Conservation (phyloP, 2,113 vertebrate species). For the Channa maculata region DNA sequence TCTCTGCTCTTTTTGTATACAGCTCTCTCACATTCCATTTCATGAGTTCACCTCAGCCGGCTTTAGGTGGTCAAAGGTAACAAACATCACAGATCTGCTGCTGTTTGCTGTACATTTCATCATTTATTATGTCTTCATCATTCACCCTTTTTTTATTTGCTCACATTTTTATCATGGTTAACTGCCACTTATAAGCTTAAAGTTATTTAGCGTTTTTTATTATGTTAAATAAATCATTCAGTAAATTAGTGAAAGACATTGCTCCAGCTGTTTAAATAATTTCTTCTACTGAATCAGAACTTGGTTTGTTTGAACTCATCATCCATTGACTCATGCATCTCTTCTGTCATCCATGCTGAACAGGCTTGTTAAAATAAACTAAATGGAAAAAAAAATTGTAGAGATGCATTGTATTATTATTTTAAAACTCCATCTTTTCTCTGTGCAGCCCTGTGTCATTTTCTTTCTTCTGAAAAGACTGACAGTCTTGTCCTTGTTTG, state of each 20-base stretch:
- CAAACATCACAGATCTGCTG: slow-evolving; percentile 27
- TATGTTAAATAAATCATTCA: not conserved
- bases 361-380: not conserved
- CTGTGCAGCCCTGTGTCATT: too few species aligned
- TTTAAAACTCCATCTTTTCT: too few species aligned
- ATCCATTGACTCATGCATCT: not conserved
- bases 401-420: not conserved
- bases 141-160: not conserved
- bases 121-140: not conserved
- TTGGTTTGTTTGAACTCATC: not conserved
- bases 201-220: not conserved
- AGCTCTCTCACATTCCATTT: slow-evolving; percentile 75
- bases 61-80: slow-evolving; percentile 83
- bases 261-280: too few species aligned
- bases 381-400: not conserved
- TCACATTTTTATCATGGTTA: not conserved
- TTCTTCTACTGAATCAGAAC: not conserved
- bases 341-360: not conserved
- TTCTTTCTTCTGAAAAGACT: too few species aligned
- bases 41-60: slow-evolving; percentile 75
- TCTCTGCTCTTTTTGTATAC: slow-evolving; percentile 62
- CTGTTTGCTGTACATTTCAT: not conserved
- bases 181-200: not conserved
- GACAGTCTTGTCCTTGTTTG: too few species aligned
- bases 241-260: not conserved